Conservation (phyloP, 2,797 vertebrate genomes). For the Ceyx erithaca region DNA sequence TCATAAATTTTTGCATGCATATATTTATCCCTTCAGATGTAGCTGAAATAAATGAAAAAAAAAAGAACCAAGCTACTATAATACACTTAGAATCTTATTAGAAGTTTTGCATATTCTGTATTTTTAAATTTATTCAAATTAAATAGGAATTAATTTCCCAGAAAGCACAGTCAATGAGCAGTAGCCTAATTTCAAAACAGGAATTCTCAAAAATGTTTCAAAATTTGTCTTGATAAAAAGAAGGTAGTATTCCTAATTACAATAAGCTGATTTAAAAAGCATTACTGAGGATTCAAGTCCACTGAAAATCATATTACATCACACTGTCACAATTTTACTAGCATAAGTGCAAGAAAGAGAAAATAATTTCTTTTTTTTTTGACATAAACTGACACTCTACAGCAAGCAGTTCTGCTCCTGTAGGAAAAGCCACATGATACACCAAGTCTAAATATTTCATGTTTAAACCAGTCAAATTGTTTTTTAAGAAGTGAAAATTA, state of each 20-base stretch:
- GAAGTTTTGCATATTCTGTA: not conserved
- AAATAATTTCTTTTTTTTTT: not conserved
- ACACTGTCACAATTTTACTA: not conserved
- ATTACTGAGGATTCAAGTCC: not conserved
- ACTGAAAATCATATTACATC: constrained; percentile 9
- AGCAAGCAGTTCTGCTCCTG: not conserved
- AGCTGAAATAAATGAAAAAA: not conserved
- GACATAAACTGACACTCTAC: not conserved
- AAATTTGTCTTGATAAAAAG: too few relatives aligned
- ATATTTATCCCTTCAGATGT: not conserved
- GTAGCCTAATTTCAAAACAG: not conserved
- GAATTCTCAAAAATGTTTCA: too few relatives aligned
- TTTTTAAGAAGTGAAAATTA: not conserved
- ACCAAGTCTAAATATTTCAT: not conserved
- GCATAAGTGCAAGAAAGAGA: not conserved
- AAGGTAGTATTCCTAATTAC: not conserved
- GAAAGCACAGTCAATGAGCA: not conserved
- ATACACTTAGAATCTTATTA: not conserved
- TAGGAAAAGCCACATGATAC: not conserved
- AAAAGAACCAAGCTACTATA: not conserved
- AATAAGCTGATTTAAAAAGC: not conserved
- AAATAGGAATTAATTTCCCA: constrained; percentile 3
- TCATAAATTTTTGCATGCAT: not conserved
- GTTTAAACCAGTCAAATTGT: not conserved
- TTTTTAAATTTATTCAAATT: constrained; percentile 16